Percentiles rank a stretch among this genome's conserved stretches.
phyloP scores from a whole-genome alignment of 1,140 invertebrate species.

The Saccostrea cuccullata region DNA sequence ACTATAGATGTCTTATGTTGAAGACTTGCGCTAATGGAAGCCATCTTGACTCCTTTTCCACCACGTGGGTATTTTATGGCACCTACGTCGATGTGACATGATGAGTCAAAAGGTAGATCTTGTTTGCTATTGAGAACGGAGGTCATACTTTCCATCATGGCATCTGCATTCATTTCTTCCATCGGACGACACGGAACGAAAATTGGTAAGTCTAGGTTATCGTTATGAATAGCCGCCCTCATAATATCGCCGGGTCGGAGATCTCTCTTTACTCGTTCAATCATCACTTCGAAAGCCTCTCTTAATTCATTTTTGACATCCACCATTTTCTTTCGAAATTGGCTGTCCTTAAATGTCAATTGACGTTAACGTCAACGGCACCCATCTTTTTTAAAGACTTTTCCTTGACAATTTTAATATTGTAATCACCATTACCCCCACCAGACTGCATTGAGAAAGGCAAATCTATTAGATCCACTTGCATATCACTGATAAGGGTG shows the following conservation, averaged over 20 bases:
- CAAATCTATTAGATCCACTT: too few species aligned
- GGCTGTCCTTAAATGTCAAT: conserved; percentile 1
- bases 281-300: neutral
- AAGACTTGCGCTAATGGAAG: neutral
- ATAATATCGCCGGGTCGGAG: neutral
- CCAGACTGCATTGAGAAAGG: too few species aligned
- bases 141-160: neutral
- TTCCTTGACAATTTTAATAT: neutral
- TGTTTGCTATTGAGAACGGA: conserved; percentile 5
- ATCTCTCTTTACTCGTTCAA: conserved; percentile 2
- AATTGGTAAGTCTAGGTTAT: neutral
- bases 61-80: conserved; percentile 24
- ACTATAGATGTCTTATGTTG: neutral
- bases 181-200: conserved; percentile 6
- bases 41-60: neutral
- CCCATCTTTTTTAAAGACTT: neutral
- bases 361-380: neutral
- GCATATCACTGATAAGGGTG: too few species aligned
- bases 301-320: neutral
- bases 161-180: conserved; percentile 27
- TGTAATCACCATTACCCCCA: too few species aligned
- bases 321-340: neutral
- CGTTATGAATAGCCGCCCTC: neutral
- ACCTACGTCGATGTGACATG: neutral
- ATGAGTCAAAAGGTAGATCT: conserved; percentile 20